Evolutionary conservation across 2,113 vertebrate species (phyloP).

Genomic region (Delphinapterus leucas): DNA sequence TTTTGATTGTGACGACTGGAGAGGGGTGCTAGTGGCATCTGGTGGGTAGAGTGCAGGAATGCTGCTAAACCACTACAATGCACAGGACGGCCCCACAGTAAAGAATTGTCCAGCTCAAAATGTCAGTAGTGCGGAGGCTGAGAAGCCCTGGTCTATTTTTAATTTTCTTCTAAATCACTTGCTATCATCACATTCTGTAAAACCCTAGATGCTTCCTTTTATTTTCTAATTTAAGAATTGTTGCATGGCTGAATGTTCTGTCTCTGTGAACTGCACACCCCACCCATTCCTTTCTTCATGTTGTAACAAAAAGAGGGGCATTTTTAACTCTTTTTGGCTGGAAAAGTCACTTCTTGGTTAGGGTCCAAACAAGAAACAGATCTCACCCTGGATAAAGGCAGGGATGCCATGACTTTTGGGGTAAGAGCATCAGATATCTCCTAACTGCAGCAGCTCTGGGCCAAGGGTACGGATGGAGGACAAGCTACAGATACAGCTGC

Average conservation of each 20-base stretch:
- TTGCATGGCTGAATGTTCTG: background rate
- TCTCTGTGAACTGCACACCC: background rate
- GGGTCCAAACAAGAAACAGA: background rate
- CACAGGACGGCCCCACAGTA: background rate
- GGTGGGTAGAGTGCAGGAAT: background rate
- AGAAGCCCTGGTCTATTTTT: background rate
- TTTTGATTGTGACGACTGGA: background rate
- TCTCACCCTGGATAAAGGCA: background rate
- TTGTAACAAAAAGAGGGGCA: background rate
- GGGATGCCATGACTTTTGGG: background rate
- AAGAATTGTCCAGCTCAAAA: background rate
- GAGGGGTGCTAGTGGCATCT: background rate
- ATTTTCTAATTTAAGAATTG: constrained; percentile 10
- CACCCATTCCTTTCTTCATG: background rate
- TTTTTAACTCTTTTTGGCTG: background rate
- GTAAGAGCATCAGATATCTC: background rate
- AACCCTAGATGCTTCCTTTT: background rate
- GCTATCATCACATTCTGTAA: background rate
- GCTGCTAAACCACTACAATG: background rate
- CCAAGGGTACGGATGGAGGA: background rate
- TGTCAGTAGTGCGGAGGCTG: background rate
- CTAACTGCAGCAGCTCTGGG: background rate
- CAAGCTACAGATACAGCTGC: background rate
- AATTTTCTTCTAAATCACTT: constrained; percentile 23
- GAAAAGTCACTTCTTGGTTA: constrained; percentile 2